Evolutionary conservation across 2,888 invertebrate genomes (phyloP), one percentile per base, ranked within the genome.

Genomic region (Plagodis pulveraria): DNA sequence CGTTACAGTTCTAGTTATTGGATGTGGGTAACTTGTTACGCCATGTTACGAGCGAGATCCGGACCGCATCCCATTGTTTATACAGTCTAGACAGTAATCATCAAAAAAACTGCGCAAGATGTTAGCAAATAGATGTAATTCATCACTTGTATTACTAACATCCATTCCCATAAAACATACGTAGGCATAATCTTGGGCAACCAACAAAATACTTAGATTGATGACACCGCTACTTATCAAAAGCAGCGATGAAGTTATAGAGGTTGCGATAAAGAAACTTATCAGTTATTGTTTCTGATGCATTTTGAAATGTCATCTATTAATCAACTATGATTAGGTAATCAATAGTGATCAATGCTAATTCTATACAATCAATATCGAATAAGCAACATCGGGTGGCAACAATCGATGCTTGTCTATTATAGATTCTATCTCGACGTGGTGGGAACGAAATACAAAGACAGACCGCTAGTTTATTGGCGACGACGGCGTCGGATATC

Each of bases 371-470:
- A 63, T 57, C 49, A 59, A 46, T 60, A 65, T 58, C 51, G 56
- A 59, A 52, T 52, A 52, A 32, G 42, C 22, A 46, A 46, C 34
- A 32, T 53, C 48, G 57, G 50, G 43, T 49, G 64, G 74, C 76
- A 74, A 77, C 75, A 80, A 83, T 83, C 77, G 77, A 76, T 75
- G 76, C 69, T 72, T 41, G 42, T 42, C 5, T 72, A 71, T 71
- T 40, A 78, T 77, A 73, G 75, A 69, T 75, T 70, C 70, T 76
- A 77, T 80, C 62, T 53, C 48, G 48, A 52, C 34, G 66, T 78
- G 78, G 80, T 84, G 86, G 78, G 84, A 86, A 86, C 75, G 63
- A 67, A 76, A 72, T 66, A 83, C 81, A 82, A 83, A 84, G 80
- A 70, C 72, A 66, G 62, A 69, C 84, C 80, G 82, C 81, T 81